Evolutionary conservation across 2,888 invertebrate genomes (phyloP).

Genomic region (Xanthia togata): DNA sequence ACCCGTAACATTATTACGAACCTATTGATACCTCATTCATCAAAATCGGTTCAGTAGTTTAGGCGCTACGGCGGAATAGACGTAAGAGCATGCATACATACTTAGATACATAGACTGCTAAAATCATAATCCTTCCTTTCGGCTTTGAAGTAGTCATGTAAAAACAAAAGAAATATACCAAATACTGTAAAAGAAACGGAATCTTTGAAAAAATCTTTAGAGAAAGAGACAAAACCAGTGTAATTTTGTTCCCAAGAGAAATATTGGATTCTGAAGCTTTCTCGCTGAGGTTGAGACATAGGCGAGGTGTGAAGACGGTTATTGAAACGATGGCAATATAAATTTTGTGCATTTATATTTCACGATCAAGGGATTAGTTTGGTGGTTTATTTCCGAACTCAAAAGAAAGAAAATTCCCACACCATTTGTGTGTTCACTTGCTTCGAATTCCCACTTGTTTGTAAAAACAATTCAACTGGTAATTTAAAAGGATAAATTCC

Average conservation of each 20-base stretch:
- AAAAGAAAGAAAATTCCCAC: not conserved
- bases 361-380: not conserved
- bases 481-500: not conserved
- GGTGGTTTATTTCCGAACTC: not conserved
- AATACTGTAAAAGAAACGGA: not conserved
- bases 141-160: not conserved
- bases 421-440: not conserved
- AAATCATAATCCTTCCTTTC: no score
- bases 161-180: not conserved
- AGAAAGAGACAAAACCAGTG: not conserved
- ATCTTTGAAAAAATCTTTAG: no score
- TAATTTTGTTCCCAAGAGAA: slow-evolving; percentile 15
- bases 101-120: no score
- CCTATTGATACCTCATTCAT: no score
- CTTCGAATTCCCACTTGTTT: not conserved
- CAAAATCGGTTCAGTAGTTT: no score
- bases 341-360: slow-evolving; percentile 11
- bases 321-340: slow-evolving; percentile 12
- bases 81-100: no score
- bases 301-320: not conserved
- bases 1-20: no score
- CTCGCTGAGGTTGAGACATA: slow-evolving; percentile 4
- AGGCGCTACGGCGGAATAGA: no score
- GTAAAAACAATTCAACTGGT: not conserved
- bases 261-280: slow-evolving; percentile 22